Conservation (phyloP, 2,797 vertebrate genomes). For the Emydoidea blandingii region DNA sequence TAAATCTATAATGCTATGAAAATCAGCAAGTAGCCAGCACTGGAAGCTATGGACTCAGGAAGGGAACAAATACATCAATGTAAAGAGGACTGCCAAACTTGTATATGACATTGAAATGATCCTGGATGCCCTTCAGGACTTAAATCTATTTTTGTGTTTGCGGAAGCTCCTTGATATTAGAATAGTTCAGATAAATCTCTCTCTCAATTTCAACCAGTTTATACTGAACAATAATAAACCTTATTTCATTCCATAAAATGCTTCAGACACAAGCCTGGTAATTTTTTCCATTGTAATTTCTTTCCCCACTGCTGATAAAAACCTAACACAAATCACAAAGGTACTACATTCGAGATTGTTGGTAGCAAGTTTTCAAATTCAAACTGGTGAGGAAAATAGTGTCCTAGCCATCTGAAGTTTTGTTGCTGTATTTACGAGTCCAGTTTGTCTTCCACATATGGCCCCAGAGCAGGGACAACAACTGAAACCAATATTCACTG, state of each 20-base stretch:
- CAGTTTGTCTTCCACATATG: background rate
- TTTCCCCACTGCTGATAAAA: slow-evolving; percentile 25
- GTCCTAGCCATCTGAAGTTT: background rate
- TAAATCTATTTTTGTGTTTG: slow-evolving; percentile 62
- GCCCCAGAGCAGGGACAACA: slow-evolving; percentile 11
- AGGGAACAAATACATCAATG: slow-evolving; percentile 63
- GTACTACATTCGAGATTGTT: background rate
- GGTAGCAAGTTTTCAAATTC: background rate
- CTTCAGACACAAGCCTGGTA: background rate
- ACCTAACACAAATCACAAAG: background rate
- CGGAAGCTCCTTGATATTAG: slow-evolving; percentile 36
- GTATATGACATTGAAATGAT: slow-evolving; percentile 51
- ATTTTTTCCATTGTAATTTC: slow-evolving; percentile 54
- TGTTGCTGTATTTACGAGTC: background rate
- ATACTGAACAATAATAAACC: slow-evolving; percentile 45
- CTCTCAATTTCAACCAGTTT: background rate
- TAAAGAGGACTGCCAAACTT: slow-evolving; percentile 51
- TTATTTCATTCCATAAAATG: slow-evolving; percentile 31
- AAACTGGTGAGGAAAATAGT: background rate
- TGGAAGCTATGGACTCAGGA: slow-evolving; percentile 33
- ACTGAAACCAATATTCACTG: background rate
- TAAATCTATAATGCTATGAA: slow-evolving; percentile 38
- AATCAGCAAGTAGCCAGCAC: slow-evolving; percentile 44
- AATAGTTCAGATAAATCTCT: slow-evolving; percentile 47
- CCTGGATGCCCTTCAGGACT: slow-evolving; percentile 49